Evolutionary conservation across 2,113 vertebrate genomes (phyloP), one percentile per base, ranked within the genome.

Genomic region (Scartelaos histophorus): DNA sequence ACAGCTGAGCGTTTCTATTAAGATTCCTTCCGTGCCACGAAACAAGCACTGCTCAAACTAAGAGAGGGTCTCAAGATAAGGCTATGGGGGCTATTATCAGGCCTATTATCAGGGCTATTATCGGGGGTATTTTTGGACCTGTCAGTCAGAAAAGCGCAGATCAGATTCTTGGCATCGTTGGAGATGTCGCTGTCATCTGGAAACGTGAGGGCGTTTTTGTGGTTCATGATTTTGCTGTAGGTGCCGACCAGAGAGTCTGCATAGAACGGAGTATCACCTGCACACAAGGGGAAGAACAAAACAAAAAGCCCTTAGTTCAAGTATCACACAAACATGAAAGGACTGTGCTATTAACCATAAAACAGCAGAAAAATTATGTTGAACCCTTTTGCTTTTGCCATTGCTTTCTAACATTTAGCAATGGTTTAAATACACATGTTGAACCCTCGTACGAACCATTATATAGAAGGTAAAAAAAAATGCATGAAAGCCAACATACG

Each of bases 161-260:
- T 99, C 77, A 99, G 95, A 89, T 95, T 98, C 93, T 99, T 99
- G 85, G 98, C 98, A 47, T 99, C 95, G 90, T 98, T 99, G 82
- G 97, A 98, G 90, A 99, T 98, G 51, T 98, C 96, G 70, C 94
- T 98, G 93, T 99, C 98, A 60, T 99, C 98, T 10, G 98, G 97
- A 66, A 99, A 99, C 49, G 94, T 96, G 88, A 99, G 95, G 72
- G 97, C 97, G 58, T 98, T 98, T 89, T 98, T 99, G 93, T 99
- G 97, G 85, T 99, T 98, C 98, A 99, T 99, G 80, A 99, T 99
- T 84, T 99, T 99, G 93, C 98, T 99, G 71, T 99, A 99, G 0
- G 98, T 99, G 82, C 98, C 98, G 89, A 99, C 97, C 80, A 99
- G 88, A 46, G 98, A 99, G 94, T 99, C 98, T 22, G 97, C 97